Percentiles rank a stretch among this genome's conserved stretches.
phyloP scores from a whole-genome alignment of 2,113 vertebrate species.

The Platanista minor region DNA sequence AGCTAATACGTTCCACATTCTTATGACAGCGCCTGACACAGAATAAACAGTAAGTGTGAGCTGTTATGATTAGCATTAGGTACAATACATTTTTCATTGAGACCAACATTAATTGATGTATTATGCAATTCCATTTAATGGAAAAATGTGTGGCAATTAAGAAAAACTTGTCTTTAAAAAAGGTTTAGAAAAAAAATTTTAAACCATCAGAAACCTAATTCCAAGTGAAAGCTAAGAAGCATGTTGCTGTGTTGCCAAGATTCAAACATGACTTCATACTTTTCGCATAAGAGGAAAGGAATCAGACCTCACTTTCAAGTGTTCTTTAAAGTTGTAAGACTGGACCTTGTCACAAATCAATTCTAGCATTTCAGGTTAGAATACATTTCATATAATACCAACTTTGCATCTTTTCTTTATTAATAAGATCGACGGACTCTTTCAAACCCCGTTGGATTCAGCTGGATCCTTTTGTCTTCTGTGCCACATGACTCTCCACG shows the following conservation, averaged over 20 bases:
- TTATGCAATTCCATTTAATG: not conserved
- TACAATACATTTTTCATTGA: not conserved
- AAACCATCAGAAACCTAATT: not conserved
- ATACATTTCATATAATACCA: constrained; percentile 64
- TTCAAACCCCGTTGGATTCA: constrained; percentile 46
- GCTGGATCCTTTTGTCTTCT: constrained; percentile 72
- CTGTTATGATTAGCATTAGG: not conserved
- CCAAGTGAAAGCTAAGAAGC: constrained; percentile 3
- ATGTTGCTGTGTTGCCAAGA: not conserved
- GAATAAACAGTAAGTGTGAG: not conserved
- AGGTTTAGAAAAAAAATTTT: not conserved
- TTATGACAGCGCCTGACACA: not conserved
- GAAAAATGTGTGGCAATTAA: constrained; percentile 26
- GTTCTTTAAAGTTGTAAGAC: constrained; percentile 43
- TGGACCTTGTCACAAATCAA: constrained; percentile 57
- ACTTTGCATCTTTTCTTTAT: constrained; percentile 72
- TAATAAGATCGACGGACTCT: constrained; percentile 65
- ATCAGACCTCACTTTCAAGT: constrained; percentile 35
- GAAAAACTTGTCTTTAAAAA: not conserved
- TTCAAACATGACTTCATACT: constrained; percentile 12
- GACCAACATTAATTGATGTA: not conserved
- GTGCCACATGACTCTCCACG: constrained; percentile 49
- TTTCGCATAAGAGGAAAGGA: not conserved
- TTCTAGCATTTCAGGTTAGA: constrained; percentile 62
- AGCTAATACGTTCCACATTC: not conserved